Percentiles rank a stretch among this genome's conserved stretches.
phyloP scores from a whole-genome alignment of 2,888 invertebrate species.

The Melitaea athalia region DNA sequence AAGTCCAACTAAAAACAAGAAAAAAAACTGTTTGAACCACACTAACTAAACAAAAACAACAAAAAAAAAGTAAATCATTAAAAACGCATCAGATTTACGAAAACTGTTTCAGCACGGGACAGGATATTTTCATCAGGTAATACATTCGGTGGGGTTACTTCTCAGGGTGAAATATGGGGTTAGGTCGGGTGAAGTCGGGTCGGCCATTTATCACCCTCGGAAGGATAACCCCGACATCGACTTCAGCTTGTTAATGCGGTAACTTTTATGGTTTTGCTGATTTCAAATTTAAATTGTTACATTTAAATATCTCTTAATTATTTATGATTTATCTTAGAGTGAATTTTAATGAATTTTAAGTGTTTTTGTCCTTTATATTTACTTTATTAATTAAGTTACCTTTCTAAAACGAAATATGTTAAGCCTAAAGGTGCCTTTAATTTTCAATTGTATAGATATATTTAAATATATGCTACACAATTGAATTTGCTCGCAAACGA shows the following conservation, averaged over 20 bases:
- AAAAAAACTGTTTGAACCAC: not conserved
- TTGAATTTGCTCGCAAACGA: too few relatives aligned
- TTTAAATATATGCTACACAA: too few relatives aligned
- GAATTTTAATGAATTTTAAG: too few relatives aligned
- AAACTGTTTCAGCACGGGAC: slow-evolving; percentile 51
- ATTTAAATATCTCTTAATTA: slow-evolving; percentile 3
- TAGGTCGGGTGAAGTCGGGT: slow-evolving; percentile 58
- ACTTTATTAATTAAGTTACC: too few relatives aligned
- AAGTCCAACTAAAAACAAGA: too few relatives aligned
- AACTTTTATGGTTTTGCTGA: slow-evolving; percentile 34
- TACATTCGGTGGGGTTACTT: slow-evolving; percentile 64
- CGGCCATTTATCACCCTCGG: slow-evolving; percentile 56
- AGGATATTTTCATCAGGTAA: slow-evolving; percentile 69
- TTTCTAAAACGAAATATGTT: too few relatives aligned
- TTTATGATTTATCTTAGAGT: not conserved
- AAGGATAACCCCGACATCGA: slow-evolving; percentile 57
- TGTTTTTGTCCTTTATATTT: not conserved
- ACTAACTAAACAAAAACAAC: not conserved
- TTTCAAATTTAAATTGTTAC: slow-evolving; percentile 17
- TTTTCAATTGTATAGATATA: too few relatives aligned
- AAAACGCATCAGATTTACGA: slow-evolving; percentile 49
- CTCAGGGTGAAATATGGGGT: slow-evolving; percentile 64
- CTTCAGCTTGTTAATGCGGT: slow-evolving; percentile 54
- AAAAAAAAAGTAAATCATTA: slow-evolving; percentile 17
- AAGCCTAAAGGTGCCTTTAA: too few relatives aligned